Percentiles rank a stretch among this genome's conserved stretches.
Conservation (phyloP, 1,140 invertebrate genomes). For the Amyelois transitella region DNA sequence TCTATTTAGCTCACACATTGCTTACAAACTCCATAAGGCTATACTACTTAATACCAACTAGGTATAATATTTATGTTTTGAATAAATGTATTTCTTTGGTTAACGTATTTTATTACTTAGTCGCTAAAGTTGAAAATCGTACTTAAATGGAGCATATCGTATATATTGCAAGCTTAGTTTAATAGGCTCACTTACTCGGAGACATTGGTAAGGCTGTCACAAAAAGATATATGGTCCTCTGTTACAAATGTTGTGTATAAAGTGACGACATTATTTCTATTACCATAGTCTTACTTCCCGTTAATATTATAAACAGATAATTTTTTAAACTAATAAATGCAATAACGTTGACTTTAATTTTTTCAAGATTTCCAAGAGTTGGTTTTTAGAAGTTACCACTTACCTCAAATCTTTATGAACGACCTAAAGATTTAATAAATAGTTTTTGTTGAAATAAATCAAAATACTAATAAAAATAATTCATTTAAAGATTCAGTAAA, state of each 20-base stretch:
- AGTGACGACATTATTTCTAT: background rate
- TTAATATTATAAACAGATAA: too few relatives aligned
- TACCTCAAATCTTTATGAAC: too few relatives aligned
- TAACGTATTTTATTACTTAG: constrained; percentile 4
- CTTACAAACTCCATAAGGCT: constrained; percentile 8
- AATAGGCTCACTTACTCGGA: constrained; percentile 39
- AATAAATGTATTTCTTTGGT: constrained; percentile 8
- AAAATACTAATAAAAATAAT: too few relatives aligned
- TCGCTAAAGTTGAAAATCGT: constrained; percentile 11
- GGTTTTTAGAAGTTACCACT: too few relatives aligned
- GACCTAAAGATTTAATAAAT: too few relatives aligned
- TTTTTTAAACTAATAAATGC: too few relatives aligned
- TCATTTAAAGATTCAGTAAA: too few relatives aligned
- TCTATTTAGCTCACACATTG: constrained; percentile 5
- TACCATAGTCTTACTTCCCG: too few relatives aligned
- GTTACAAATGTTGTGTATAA: background rate
- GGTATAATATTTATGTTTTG: constrained; percentile 22
- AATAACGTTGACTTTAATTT: too few relatives aligned
- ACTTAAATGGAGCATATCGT: constrained; percentile 7
- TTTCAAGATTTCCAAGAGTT: too few relatives aligned
- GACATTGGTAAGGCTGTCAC: constrained; percentile 55
- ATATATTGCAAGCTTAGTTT: constrained; percentile 21
- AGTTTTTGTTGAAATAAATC: too few relatives aligned
- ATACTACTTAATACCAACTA: constrained; percentile 21
- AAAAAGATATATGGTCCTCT: constrained; percentile 50